phyloP scores from a whole-genome alignment of 2,888 invertebrate genomes.

The Aricia artaxerxes region DNA sequence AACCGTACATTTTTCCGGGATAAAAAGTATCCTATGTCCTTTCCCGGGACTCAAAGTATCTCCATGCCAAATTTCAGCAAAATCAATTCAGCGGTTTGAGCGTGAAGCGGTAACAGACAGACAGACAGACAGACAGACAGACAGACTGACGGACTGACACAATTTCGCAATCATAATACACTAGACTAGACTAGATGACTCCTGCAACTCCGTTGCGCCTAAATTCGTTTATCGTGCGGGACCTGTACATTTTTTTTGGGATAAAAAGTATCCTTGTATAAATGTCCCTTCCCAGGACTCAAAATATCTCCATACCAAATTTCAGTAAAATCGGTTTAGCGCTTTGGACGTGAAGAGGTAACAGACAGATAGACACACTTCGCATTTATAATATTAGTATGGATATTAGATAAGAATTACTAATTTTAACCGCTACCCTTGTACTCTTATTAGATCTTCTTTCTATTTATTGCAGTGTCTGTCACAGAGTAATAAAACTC shows the following conservation, averaged over 20 bases:
- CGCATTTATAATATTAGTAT: background rate
- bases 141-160: background rate
- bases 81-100: background rate
- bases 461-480: background rate
- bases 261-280: background rate
- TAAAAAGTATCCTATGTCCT: background rate
- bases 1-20: background rate
- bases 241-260: background rate
- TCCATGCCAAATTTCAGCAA: background rate
- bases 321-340: too few relatives aligned
- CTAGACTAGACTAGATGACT: background rate
- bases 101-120: background rate
- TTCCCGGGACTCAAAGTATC: background rate
- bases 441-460: too few relatives aligned
- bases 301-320: background rate
- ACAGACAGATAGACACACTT: background rate
- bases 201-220: too few relatives aligned
- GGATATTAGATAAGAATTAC: too few relatives aligned
- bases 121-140: background rate
- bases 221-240: background rate
- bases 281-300: background rate
- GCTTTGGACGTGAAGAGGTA: background rate
- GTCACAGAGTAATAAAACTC: background rate
- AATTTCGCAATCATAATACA: too few relatives aligned
- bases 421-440: too few relatives aligned